A percentile compares a stretch with the other conserved stretches of the same genome.
phyloP scores from a whole-genome alignment of 2,113 vertebrate species.

The Podarcis raffonei region DNA sequence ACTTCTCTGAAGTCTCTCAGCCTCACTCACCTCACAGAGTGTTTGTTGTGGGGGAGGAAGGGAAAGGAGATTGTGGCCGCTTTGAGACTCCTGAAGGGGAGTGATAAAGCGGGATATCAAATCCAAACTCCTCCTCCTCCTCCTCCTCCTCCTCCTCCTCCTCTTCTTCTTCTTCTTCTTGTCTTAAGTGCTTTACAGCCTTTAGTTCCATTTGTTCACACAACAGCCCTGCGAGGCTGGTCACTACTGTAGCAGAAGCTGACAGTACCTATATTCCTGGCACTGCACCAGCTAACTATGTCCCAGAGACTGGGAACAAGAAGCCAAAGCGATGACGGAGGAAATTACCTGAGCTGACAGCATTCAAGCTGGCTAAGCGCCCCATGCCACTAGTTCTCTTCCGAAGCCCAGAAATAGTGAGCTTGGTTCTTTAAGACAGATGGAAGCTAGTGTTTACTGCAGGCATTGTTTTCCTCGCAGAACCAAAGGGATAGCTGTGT shows the following conservation, averaged over 20 bases:
- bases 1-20: too few species aligned
- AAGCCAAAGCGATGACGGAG: background rate
- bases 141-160: too few species aligned
- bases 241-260: background rate
- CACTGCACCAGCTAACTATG: background rate
- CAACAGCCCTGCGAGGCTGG: background rate
- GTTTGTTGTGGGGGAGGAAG: too few species aligned
- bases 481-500: background rate
- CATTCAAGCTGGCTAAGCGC: background rate
- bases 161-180: too few species aligned
- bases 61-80: too few species aligned
- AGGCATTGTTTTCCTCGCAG: background rate
- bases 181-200: background rate
- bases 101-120: too few species aligned
- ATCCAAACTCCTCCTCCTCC: too few species aligned
- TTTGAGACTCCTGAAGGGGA: too few species aligned
- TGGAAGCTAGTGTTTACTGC: background rate
- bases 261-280: background rate
- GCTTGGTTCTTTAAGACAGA: background rate
- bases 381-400: background rate
- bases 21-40: too few species aligned
- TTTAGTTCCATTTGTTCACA: background rate
- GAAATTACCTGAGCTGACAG: background rate
- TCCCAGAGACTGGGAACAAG: background rate
- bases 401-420: background rate